phyloP scores from a whole-genome alignment of 2,113 vertebrate species.

The Salvator merianae region DNA sequence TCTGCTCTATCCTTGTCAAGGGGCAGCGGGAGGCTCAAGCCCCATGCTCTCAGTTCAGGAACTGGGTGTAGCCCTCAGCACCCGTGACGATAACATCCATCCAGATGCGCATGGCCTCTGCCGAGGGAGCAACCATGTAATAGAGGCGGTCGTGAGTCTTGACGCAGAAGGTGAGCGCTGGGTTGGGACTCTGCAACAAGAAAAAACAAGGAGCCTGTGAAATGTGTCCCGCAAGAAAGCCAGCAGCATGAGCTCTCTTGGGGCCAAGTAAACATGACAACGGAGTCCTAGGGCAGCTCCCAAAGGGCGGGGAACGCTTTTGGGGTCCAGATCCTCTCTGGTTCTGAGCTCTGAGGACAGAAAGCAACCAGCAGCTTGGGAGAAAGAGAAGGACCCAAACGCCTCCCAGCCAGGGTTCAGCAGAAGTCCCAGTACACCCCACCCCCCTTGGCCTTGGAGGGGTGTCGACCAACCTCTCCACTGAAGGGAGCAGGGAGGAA shows the following conservation, averaged over 20 bases:
- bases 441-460: no score
- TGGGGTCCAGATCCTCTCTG: no score
- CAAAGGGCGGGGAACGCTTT: not conserved
- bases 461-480: constrained; percentile 51
- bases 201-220: not conserved
- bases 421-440: no score
- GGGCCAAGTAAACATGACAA: no score
- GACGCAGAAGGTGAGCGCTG: constrained; percentile 93
- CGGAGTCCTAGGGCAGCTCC: not conserved
- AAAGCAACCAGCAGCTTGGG: no score
- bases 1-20: not conserved
- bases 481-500: constrained; percentile 54
- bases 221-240: not conserved
- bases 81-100: constrained; percentile 98
- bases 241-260: not conserved
- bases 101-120: constrained; percentile 98
- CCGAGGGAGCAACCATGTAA: constrained; percentile 92
- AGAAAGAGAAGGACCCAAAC: no score
- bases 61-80: constrained; percentile 97
- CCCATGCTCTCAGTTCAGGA: constrained; percentile 81
- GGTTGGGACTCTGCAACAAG: constrained; percentile 88
- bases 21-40: not conserved
- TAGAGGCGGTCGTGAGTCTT: constrained; percentile 97
- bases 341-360: no score
- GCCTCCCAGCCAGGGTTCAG: no score